Evolutionary conservation across 2,797 vertebrate genomes (phyloP).

Genomic region (Allobates femoralis): DNA sequence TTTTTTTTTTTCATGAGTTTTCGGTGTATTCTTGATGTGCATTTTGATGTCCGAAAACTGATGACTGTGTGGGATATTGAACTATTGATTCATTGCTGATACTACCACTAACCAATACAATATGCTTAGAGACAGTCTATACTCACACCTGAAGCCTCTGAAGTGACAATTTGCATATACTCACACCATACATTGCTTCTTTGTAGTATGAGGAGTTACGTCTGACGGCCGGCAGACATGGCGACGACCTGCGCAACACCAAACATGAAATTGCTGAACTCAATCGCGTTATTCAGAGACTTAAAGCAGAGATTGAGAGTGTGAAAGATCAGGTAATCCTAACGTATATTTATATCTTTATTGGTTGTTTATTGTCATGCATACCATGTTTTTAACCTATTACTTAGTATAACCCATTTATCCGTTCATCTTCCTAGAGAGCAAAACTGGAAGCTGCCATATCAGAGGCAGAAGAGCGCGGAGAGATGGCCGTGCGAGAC

Average conservation of each 20-base stretch:
- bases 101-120: background rate
- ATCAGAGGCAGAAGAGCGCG: conserved; percentile 70
- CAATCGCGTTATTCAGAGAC: conserved; percentile 78
- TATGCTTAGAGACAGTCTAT: background rate
- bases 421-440: conserved; percentile 8
- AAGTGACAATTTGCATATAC: too few species aligned
- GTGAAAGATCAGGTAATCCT: conserved; percentile 79
- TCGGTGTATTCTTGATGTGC: too few species aligned
- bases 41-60: too few species aligned
- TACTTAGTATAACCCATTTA: background rate
- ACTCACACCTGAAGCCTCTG: too few species aligned
- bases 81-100: too few species aligned
- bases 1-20: too few species aligned
- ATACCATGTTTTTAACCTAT: background rate
- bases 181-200: background rate
- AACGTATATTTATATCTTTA: background rate
- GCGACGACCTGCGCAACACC: conserved; percentile 67
- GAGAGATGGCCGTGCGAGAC: conserved; percentile 69
- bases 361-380: background rate
- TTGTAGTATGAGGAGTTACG: conserved; percentile 80
- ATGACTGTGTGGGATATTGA: too few species aligned
- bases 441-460: conserved; percentile 51
- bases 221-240: conserved; percentile 74
- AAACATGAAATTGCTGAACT: conserved; percentile 80
- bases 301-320: conserved; percentile 82